Base-by-base conservation (phyloP, 1,140 invertebrate genomes). In the Akabosia matsudoensis region DNA sequence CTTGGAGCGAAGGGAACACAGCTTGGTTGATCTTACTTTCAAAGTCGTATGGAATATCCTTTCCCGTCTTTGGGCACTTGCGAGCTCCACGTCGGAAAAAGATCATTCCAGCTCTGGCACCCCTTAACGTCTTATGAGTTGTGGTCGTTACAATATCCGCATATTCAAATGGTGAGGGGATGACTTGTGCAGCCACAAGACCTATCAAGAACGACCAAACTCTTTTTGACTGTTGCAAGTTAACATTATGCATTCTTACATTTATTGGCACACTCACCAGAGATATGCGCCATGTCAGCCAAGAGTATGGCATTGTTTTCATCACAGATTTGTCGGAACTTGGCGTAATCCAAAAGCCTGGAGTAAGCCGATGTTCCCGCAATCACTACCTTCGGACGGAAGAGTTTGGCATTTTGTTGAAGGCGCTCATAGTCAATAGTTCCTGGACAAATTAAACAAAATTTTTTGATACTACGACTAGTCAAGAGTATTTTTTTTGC, bases 71-170 rank as follows among this genome's bases (percentile, higher is more conserved):
- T 52, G 82, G 82, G 74, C 84, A 80, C 16, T 81, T 78, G 2
- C 78, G 79, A 10, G 80, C 80, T 84, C 89, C 89, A 84, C 88
- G 88, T 70, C 88, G 85, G 82, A 84, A 90, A 81, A 90, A 90
- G 51, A 90, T 83, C 74, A 84, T 61, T 1, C 81, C 82, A 45
- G 79, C 79, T 26, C 82, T 72, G 10, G 78, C 78, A 30, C 82
- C 83, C 13, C 82, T 72, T 24, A 99, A 86, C 7, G 95, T 97
- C 84, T 99, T 99, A 85, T 98, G 96, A 0, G 96, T 98, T 0
- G 97, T 99, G 1, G 96, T 97, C 0, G 92, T 93, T 7, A 99
- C 97, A 82, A 99, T 88, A 85, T 99, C 96, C 82, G 93, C 92
- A 56, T 89, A 87, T 75, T 90, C 86, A 84, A 91, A 91, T 31